Evolutionary conservation across 2,113 vertebrate species (phyloP), one percentile per base, ranked within the genome.

Genomic region (Mastomys natalensis): DNA sequence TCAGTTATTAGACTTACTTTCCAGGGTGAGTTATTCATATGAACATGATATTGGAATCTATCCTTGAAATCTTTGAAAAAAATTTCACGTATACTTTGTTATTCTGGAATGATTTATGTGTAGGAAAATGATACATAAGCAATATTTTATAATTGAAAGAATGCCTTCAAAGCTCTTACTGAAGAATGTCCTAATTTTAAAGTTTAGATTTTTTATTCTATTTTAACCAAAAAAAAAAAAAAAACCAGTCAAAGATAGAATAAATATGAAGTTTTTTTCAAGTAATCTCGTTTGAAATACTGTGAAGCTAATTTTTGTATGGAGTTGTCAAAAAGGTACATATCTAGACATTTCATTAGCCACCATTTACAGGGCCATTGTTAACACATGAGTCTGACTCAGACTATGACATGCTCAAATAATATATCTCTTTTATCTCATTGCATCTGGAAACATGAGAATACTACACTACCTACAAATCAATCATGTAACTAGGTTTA

Each of bases 351-450:
- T 81, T 92, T 92, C 77, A 94, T 89, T 76, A 85, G 91, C 96
- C 84, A 96, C 92, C 96, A 77, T 97, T 98, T 98, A 97, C 1
- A 31, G 11, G 51, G 72, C 68, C 68, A 64, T 51, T 97, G 98
- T 96, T 97, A 98, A 97, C 26, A 34, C 12, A 15, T 98, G 98
- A 98, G 87, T 98, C 98, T 12, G 40, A 97, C 90, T 98, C 98
- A 97, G 92, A 90, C n/a, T 96, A 93, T 86, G 95, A 98, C 97
- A 97, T 98, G 97, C 95, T 96, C 24, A 34, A 60, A 97, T 10
- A n/a, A 8, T 85, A 51, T 86, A 29, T 58, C 31, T 87, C 78
- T 64, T 45, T 95, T 96, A 87, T 82, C 31, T 62, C 58, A 80
- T 34, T 70, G 24, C 16, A 92, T 88, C 51, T 80, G 45, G n/a